Percentiles rank a stretch among this genome's conserved stretches.
Evolutionary conservation across 2,888 invertebrate genomes (phyloP).

Genomic region (Himalopsyche japonica): DNA sequence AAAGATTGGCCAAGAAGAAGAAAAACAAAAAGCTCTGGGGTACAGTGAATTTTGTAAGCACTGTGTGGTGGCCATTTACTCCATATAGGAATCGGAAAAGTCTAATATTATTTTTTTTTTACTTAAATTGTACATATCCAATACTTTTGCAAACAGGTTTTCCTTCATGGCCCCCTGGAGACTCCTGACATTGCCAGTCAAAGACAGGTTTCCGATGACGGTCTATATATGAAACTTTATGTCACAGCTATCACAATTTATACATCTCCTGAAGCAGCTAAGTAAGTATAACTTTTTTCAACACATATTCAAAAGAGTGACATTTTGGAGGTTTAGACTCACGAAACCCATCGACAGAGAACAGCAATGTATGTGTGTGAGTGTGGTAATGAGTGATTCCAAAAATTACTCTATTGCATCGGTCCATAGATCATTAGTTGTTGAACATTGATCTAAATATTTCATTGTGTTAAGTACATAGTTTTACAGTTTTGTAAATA

Average conservation of each 20-base stretch:
- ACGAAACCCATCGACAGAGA: neutral
- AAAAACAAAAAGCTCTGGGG: neutral
- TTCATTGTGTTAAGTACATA: too few relatives aligned
- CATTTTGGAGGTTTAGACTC: neutral
- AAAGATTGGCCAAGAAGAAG: too few relatives aligned
- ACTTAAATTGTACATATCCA: too few relatives aligned
- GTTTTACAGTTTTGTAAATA: too few relatives aligned
- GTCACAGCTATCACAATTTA: conserved; percentile 64
- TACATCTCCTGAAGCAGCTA: conserved; percentile 60
- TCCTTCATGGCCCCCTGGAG: conserved; percentile 69
- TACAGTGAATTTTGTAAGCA: neutral
- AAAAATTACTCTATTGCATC: too few relatives aligned
- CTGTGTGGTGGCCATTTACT: neutral
- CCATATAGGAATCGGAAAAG: too few relatives aligned
- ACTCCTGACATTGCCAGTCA: conserved; percentile 68
- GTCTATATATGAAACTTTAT: conserved; percentile 64
- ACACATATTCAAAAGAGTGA: too few relatives aligned
- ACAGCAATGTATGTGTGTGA: neutral
- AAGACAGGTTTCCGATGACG: conserved; percentile 55
- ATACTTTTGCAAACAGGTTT: conserved; percentile 51
- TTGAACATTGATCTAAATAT: too few relatives aligned
- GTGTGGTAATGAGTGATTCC: too few relatives aligned
- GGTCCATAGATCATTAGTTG: too few relatives aligned
- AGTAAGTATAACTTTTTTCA: conserved; percentile 46
- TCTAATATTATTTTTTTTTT: too few relatives aligned